phyloP scores from a whole-genome alignment of 2,888 invertebrate genomes.

The Ypsolopha sequella region DNA sequence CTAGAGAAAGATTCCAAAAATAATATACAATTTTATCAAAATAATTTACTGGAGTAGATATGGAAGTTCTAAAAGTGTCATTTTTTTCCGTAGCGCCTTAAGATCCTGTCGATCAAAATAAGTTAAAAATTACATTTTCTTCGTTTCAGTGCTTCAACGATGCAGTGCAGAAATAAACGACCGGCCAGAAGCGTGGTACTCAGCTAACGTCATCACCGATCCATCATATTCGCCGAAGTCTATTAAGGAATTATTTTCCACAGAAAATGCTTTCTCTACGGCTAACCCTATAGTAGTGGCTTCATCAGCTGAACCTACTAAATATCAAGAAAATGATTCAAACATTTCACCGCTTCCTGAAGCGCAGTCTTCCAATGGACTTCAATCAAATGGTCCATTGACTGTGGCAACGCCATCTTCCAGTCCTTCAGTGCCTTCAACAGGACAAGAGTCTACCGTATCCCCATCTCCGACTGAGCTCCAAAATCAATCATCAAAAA shows the following conservation, averaged over 20 bases:
- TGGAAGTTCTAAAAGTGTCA: no score
- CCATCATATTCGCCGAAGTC: constrained; percentile 45
- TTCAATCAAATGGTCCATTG: not conserved
- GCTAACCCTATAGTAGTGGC: constrained; percentile 33
- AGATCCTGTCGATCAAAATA: not conserved
- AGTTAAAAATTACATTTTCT: not conserved
- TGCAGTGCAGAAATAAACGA: constrained; percentile 46
- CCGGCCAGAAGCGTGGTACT: constrained; percentile 44
- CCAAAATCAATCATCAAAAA: no score
- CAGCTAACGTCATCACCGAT: constrained; percentile 52
- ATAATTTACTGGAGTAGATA: no score
- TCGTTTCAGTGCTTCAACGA: constrained; percentile 57
- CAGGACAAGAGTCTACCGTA: not conserved
- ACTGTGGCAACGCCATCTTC: not conserved
- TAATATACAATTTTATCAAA: no score
- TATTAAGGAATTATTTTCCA: constrained; percentile 50
- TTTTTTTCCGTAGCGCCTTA: no score
- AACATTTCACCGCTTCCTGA: no score
- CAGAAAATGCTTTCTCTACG: constrained; percentile 31
- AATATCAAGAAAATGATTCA: no score
- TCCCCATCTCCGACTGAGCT: not conserved
- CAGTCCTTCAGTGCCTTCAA: not conserved
- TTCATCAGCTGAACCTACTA: no score
- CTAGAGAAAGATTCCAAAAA: no score
- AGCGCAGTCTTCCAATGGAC: no score